Evolutionary conservation across 2,113 vertebrate genomes (phyloP), one percentile per base, ranked within the genome.

Genomic region (Cynoglossus semilaevis): DNA sequence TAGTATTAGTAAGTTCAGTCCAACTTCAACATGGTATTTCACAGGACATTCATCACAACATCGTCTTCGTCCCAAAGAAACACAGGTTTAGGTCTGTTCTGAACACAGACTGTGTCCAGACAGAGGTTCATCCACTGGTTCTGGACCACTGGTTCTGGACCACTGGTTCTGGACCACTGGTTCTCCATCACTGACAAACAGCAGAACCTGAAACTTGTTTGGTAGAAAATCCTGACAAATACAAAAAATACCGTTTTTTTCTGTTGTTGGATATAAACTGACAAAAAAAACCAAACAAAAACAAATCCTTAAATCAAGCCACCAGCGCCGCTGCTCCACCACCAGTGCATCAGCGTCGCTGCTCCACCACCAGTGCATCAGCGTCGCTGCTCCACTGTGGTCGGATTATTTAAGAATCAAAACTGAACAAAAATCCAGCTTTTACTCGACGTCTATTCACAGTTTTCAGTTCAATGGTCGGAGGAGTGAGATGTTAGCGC

Each of bases 401-500:
- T 69, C 54, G n/a, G 7, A 16, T 15, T 17, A 13, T 17, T 38
- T 17, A 18, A 70, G 41, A 56, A 29, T 22, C 14, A 41, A 10
- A 12, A 63, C 35, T 40, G 15, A 67, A 43, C 37, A 2, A 9
- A 9, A 22, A 9, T 46, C 44, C 66, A 62, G 45, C 49, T 56
- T 44, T 40, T 18, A 35, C 37, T 61, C 59, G 44, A 63, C 54
- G 67, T 61, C 60, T 67, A 69, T 85, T 88, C 86, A 88, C 83
- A 90, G 79, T 80, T 86, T 87, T 67, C 63, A 62, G 56, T 70
- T 54, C 61, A 66, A 67, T 74, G 77, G 74, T 69, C 36, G 15
- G 50, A 54, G 43, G 53, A 56, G 63, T 55, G 73, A 79, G 54
- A 76, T 37, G 38, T 38, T 11, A 51, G 59, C 53, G 52, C 50